Evolutionary conservation across 2,113 vertebrate genomes (phyloP), one percentile per base, ranked within the genome.

Genomic region (Larimichthys crocea): DNA sequence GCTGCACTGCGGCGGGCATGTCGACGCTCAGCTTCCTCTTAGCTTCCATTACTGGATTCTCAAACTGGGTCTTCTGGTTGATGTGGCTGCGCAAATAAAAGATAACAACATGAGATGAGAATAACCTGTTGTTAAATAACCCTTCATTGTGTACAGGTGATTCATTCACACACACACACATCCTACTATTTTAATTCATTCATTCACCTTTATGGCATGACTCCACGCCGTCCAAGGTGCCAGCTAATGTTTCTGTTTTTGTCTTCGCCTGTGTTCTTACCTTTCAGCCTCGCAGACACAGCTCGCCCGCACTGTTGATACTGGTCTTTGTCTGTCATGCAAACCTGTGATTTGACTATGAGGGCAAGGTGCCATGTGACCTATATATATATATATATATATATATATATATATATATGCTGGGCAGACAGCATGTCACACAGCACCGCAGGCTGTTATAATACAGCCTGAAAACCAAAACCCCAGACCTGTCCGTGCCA

Each of bases 51-150:
- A 99, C 98, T 17, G 98, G 98, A 86, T 99, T 99, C 95, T 99
- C 98, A 96, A 99, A 99, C 90, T 99, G 98, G 50, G 98, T 99
- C 96, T 98, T 99, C 96, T 99, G 98, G 93, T 99, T 99, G 86
- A 99, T 98, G 66, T 99, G 98, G 87, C 98, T 99, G 91, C 24
- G 91, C 77, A 76, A 35, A 22, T 69, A 11, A 31, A 24, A 11
- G 81, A 74, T 3, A 29, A 29, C 29, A 56, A 59, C 62, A 66
- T 17, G 5, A 74, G 19, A 59, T 20, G 0, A 70, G 22, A 24
- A 24, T 7, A 46, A 46, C 15, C 35, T 48, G 10, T 46, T 42
- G n/a, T 66, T 16, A 11, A 10, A 66, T 14, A 19, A 53, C 55
- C 22, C 22, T n/a, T 26, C 1, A 50, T 4, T 29, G 29, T 57